Conservation (phyloP, 2,888 invertebrate genomes). For the Dascillus cervinus region DNA sequence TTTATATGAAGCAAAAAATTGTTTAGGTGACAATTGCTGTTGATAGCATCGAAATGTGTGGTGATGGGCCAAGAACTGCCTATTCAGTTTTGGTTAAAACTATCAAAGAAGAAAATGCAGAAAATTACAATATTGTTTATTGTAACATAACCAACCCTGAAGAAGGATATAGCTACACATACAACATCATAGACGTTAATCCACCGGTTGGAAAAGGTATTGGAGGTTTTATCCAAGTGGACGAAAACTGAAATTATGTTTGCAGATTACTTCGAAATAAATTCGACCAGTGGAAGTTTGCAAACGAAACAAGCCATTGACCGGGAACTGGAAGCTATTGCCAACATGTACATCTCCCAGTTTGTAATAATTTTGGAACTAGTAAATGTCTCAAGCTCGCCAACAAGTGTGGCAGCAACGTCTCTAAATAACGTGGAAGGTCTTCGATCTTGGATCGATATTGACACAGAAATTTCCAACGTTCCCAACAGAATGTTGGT, state of each 20-base stretch:
- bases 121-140: background rate
- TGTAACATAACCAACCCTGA: background rate
- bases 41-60: slow-evolving; percentile 3
- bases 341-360: slow-evolving; percentile 4
- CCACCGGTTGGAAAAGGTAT: too few species aligned
- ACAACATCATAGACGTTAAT: too few species aligned
- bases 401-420: too few species aligned
- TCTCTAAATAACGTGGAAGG: too few species aligned
- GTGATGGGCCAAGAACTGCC: slow-evolving; percentile 1
- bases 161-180: background rate
- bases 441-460: slow-evolving; percentile 5
- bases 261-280: background rate
- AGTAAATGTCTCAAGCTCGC: too few species aligned
- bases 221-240: too few species aligned
- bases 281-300: slow-evolving; percentile 1
- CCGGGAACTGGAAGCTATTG: slow-evolving; percentile 4
- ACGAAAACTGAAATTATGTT: background rate
- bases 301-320: background rate
- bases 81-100: slow-evolving; percentile 8
- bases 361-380: too few species aligned
- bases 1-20: too few species aligned
- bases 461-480: slow-evolving; percentile 1
- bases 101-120: background rate
- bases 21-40: slow-evolving; percentile 7
- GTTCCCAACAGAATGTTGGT: slow-evolving; percentile 36